Evolutionary conservation across 2,113 vertebrate genomes (phyloP).

Genomic region (Camelus bactrianus): DNA sequence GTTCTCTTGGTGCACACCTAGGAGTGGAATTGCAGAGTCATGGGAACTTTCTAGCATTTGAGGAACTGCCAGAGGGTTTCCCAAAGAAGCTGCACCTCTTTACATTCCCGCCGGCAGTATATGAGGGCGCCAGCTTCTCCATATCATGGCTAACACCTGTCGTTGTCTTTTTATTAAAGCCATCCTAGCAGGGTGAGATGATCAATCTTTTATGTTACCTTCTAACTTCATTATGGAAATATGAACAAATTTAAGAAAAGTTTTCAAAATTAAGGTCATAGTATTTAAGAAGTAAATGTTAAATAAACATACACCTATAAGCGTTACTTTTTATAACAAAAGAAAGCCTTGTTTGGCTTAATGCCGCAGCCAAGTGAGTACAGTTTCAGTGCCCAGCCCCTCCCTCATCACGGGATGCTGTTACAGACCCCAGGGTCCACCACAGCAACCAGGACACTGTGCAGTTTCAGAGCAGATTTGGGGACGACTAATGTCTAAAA

Average conservation of each 20-base stretch:
- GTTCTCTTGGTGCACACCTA: background rate
- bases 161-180: background rate
- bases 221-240: constrained; percentile 17
- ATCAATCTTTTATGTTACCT: background rate
- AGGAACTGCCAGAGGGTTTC: background rate
- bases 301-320: background rate
- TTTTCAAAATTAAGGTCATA: constrained; percentile 1
- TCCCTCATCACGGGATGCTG: accelerated
- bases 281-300: background rate
- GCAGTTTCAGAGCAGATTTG: background rate
- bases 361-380: background rate
- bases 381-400: too few relatives aligned
- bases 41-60: background rate
- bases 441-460: background rate
- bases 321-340: constrained; percentile 17
- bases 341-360: background rate
- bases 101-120: background rate
- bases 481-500: constrained; percentile 7
- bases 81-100: background rate
- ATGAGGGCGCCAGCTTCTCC: background rate
- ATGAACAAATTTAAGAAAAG: background rate
- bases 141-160: accelerated
- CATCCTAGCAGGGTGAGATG: background rate
- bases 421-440: background rate
- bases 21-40: background rate